phyloP scores from a whole-genome alignment of 2,113 vertebrate species.

The Craseonycteris thonglongyai region DNA sequence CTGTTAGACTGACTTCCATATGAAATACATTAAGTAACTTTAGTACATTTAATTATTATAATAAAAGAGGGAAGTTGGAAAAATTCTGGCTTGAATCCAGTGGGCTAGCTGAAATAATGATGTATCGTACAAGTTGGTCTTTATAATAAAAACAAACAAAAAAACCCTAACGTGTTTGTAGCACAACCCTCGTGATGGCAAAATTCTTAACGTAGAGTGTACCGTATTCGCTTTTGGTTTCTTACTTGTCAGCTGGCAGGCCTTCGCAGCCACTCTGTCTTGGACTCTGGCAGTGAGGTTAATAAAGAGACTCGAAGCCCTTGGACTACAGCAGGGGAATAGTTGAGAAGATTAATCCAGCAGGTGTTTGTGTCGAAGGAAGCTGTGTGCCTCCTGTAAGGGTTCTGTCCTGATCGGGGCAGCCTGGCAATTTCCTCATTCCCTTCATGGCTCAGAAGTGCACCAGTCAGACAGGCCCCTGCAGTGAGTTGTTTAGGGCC shows the following conservation, averaged over 20 bases:
- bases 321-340: neutral
- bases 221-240: neutral
- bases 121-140: neutral
- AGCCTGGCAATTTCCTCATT: neutral
- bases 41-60: neutral
- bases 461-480: neutral
- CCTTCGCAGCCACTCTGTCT: neutral
- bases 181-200: accelerated
- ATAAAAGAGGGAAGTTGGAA: neutral
- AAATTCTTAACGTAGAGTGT: neutral
- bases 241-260: neutral
- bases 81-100: neutral
- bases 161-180: neutral
- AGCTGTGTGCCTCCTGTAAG: no score
- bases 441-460: neutral
- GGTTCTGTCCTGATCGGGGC: neutral
- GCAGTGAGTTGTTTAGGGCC: neutral
- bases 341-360: neutral
- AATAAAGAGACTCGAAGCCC: neutral
- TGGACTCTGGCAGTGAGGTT: neutral
- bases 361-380: neutral
- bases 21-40: neutral
- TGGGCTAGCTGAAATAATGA: neutral
- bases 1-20: neutral
- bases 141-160: neutral